phyloP scores from a whole-genome alignment of 2,113 vertebrate genomes.

The Diphyllodes magnificus region DNA sequence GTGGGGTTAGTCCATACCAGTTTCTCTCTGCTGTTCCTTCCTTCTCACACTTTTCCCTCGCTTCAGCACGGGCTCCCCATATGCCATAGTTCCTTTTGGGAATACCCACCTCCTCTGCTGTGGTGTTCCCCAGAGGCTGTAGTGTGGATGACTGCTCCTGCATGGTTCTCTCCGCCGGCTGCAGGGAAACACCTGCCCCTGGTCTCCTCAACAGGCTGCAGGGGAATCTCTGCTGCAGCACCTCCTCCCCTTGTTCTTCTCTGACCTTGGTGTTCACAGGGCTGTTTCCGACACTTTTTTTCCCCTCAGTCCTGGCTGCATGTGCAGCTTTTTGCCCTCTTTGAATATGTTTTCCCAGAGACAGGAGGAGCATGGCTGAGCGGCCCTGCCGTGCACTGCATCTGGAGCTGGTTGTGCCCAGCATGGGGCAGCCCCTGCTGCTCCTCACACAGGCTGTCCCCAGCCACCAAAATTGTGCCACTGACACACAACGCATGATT shows the following conservation, averaged over 20 bases:
- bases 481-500: neutral
- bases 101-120: neutral
- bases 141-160: neutral
- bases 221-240: neutral
- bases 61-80: neutral
- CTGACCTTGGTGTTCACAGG: accelerated
- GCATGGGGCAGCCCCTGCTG: accelerated
- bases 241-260: neutral
- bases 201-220: neutral
- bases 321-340: neutral
- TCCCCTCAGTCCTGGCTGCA: neutral
- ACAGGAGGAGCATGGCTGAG: accelerated
- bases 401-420: accelerated
- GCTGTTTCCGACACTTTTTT: neutral
- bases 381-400: accelerated
- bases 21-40: neutral
- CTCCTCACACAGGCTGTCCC: neutral
- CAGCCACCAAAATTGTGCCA: neutral
- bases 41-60: neutral
- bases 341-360: neutral
- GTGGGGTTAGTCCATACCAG: neutral
- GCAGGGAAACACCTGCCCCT: neutral
- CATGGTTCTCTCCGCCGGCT: neutral
- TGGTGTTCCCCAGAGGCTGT: no score
- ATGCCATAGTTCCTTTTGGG: neutral